Percentiles rank a stretch among this genome's conserved stretches.
These are phyloP conservation scores for Diorhabda carinulata DNA, from an alignment of 1,140 invertebrate species.

Conservation along the genomic window DNA sequence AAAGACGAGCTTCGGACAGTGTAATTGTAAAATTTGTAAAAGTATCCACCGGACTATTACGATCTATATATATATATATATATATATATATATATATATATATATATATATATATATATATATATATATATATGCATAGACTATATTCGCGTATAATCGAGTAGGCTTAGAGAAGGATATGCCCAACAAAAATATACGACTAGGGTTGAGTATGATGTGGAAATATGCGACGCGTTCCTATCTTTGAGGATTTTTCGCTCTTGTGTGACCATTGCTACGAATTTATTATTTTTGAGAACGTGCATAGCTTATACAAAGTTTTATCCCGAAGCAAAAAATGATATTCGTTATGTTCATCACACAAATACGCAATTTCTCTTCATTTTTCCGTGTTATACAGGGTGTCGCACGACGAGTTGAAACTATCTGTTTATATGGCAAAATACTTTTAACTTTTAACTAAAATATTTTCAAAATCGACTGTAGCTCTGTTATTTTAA, in stretches of 20 bases:
- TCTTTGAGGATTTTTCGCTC: constrained; percentile 4
- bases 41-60: background rate
- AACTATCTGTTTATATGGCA: too few relatives aligned
- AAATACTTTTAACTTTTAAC: too few relatives aligned
- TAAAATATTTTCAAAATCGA: too few relatives aligned
- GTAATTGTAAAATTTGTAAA: background rate
- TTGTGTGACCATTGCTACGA: constrained; percentile 5
- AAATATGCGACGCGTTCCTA: constrained; percentile 12
- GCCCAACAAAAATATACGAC: constrained; percentile 15
- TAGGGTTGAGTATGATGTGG: constrained; percentile 8
- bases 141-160: constrained; percentile 18
- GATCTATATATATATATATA: too few relatives aligned
- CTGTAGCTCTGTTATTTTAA: too few relatives aligned
- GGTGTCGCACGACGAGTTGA: too few relatives aligned
- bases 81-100: too few relatives aligned
- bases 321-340: background rate
- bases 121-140: constrained; percentile 4
- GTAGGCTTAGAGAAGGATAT: constrained; percentile 12
- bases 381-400: too few relatives aligned
- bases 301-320: background rate
- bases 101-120: too few relatives aligned
- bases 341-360: background rate
- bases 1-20: too few relatives aligned
- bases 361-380: constrained; percentile 1
- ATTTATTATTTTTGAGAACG: constrained; percentile 3